These are phyloP conservation scores for Mormyrops boulengeri DNA, from an alignment of 2,797 vertebrate species.

Conservation along the genomic window DNA sequence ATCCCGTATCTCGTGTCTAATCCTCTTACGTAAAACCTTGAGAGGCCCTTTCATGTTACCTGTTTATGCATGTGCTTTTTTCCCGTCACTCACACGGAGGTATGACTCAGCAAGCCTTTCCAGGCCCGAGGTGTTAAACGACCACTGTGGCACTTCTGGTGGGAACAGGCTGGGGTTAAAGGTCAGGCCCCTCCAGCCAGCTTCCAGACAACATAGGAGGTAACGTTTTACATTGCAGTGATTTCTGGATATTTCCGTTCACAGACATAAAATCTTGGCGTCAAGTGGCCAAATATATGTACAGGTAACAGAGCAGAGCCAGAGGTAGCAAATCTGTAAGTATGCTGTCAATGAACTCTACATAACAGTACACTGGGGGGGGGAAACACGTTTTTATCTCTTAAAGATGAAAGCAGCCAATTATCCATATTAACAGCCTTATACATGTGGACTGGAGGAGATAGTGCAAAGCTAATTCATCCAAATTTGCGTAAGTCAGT, in stretches of 20 bases:
- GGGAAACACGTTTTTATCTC: not conserved
- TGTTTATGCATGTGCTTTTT: not conserved
- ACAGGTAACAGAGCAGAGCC: not conserved
- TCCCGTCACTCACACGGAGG: not conserved
- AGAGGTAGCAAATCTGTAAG: not conserved
- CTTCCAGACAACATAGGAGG: not conserved
- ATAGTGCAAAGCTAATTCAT: not conserved
- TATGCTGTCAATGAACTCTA: not conserved
- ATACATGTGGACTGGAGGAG: no score
- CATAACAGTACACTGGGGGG: not conserved
- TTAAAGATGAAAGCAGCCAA: not conserved
- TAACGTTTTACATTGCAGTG: not conserved
- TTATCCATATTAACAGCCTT: not conserved
- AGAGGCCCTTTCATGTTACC: constrained; percentile 12
- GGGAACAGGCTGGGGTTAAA: not conserved
- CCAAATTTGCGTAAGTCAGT: not conserved
- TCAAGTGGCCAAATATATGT: not conserved
- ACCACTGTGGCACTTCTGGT: not conserved
- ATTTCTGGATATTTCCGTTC: not conserved
- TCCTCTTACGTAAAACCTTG: constrained; percentile 19
- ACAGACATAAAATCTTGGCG: not conserved
- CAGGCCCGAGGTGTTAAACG: not conserved
- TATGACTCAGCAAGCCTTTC: not conserved
- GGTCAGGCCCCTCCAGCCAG: not conserved
- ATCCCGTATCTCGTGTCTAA: not conserved